Conservation (phyloP, 2,113 vertebrate species). For the Pampusana beccarii region DNA sequence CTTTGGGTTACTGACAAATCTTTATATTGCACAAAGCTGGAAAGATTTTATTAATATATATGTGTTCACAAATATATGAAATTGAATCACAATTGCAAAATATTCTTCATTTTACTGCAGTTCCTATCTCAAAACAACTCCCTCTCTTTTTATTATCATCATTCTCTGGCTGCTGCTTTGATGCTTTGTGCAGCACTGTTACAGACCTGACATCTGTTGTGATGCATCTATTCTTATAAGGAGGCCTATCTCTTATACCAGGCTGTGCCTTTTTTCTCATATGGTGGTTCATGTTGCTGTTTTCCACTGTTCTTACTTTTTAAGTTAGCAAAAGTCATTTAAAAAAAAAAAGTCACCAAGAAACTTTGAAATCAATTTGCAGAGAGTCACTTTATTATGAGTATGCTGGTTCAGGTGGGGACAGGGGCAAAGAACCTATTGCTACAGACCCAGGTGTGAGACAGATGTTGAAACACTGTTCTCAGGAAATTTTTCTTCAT, state of each 20-base stretch:
- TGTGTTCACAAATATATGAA: background rate
- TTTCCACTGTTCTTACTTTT: background rate
- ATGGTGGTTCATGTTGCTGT: background rate
- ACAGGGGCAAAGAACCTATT: background rate
- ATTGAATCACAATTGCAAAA: background rate
- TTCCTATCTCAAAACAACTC: background rate
- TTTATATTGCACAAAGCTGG: background rate
- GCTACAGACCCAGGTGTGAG: background rate
- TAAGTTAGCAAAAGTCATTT: background rate
- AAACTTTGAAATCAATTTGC: background rate
- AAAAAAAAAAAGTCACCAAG: background rate
- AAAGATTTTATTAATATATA: background rate
- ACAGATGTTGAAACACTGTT: background rate
- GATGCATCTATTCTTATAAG: background rate
- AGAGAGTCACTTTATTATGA: background rate
- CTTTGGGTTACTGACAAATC: background rate
- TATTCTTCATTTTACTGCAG: background rate
- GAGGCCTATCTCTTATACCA: background rate
- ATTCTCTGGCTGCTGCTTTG: background rate
- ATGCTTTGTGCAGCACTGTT: background rate
- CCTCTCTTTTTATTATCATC: background rate
- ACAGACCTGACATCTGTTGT: slow-evolving; percentile 34
- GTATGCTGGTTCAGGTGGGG: background rate
- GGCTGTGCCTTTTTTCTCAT: background rate
- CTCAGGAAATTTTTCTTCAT: background rate